Percentiles rank a stretch among this genome's conserved stretches.
Conservation (phyloP, 2,797 vertebrate species). For the Falco cherrug region DNA sequence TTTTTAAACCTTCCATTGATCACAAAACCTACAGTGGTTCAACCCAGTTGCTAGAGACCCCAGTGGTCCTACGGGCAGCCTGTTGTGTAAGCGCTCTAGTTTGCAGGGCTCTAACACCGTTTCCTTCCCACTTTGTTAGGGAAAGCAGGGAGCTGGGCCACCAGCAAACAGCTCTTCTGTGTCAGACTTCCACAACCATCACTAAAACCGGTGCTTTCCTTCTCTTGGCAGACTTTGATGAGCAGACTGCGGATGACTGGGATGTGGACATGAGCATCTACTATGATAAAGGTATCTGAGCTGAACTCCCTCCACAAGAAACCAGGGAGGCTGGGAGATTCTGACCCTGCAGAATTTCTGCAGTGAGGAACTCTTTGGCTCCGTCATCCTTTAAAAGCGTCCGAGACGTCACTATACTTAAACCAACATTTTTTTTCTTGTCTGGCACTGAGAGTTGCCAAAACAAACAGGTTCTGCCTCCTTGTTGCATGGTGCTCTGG, state of each 20-base stretch:
- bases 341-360: background rate
- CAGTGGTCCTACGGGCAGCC: background rate
- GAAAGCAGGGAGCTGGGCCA: background rate
- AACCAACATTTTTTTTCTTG: background rate
- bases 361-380: background rate
- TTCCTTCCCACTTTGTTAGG: background rate
- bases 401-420: background rate
- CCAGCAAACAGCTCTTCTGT: background rate
- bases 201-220: background rate
- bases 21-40: background rate
- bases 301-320: background rate
- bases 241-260: conserved; percentile 96
- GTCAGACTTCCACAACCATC: background rate
- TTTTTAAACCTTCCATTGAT: background rate
- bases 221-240: conserved; percentile 90
- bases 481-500: background rate
- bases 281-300: conserved; percentile 89
- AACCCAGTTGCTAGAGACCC: background rate
- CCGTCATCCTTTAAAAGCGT: background rate
- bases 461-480: conserved; percentile 37
- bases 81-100: background rate
- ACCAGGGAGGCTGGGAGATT: background rate
- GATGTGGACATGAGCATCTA: conserved; percentile 98
- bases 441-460: background rate
- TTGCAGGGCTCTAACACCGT: accelerated